phyloP scores from a whole-genome alignment of 1,140 invertebrate genomes.

The Drosophila arizonae region DNA sequence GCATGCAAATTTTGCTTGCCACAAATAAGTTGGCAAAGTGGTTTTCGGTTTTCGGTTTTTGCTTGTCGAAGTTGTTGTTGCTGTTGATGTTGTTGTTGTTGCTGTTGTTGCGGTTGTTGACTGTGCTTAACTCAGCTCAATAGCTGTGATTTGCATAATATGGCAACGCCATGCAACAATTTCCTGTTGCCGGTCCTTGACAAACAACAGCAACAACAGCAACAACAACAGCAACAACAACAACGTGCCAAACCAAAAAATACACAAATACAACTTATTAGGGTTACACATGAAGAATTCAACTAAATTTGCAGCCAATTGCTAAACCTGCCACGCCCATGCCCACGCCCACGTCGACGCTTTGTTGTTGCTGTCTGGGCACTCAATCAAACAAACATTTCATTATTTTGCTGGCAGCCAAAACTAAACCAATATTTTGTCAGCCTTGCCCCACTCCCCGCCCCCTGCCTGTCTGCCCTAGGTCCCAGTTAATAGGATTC shows the following conservation, averaged over 20 bases:
- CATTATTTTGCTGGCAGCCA: slow-evolving; percentile 54
- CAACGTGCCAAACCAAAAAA: slow-evolving; percentile 2
- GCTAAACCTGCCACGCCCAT: neutral
- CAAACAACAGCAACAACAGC: neutral
- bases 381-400: slow-evolving; percentile 64
- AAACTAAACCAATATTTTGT: slow-evolving; percentile 55
- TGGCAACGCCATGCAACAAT: slow-evolving; percentile 70
- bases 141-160: slow-evolving; percentile 73
- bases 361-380: slow-evolving; percentile 12
- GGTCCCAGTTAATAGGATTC: slow-evolving; percentile 57
- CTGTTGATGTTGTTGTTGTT: slow-evolving; percentile 14
- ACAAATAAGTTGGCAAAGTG: slow-evolving; percentile 54
- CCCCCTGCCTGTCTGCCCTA: too few species aligned
- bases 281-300: slow-evolving; percentile 52
- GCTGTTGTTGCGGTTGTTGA: slow-evolving; percentile 37
- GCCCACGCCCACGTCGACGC: neutral
- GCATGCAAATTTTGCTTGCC: slow-evolving; percentile 45
- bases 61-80: slow-evolving; percentile 18
- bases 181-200: slow-evolving; percentile 48
- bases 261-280: slow-evolving; percentile 47
- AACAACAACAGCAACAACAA: neutral
- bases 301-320: slow-evolving; percentile 12
- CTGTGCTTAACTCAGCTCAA: slow-evolving; percentile 44
- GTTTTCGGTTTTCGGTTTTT: slow-evolving; percentile 41
- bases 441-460: neutral